Conservation (phyloP, 2,888 invertebrate species). For the Drosophila birchii region DNA sequence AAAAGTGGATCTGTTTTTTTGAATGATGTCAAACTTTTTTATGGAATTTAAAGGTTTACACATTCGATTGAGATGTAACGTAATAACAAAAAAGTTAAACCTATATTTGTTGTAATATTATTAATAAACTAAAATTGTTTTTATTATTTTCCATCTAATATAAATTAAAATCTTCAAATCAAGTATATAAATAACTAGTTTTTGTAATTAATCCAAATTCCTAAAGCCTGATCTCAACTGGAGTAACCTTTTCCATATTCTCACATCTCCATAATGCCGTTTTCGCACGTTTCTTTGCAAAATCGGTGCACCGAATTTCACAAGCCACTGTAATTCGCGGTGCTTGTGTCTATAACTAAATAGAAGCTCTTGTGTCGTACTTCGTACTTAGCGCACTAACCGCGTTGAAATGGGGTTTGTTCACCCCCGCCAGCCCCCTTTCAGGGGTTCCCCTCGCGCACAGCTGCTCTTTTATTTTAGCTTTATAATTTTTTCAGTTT, state of each 20-base stretch:
- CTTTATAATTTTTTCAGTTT: not conserved
- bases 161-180: not conserved
- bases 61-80: not conserved
- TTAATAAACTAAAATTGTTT: not conserved
- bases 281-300: conserved; percentile 20
- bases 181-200: too few relatives aligned
- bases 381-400: conserved; percentile 62
- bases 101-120: not conserved
- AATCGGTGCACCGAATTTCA: conserved; percentile 37
- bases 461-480: conserved; percentile 39
- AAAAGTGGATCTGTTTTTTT: conserved; percentile 2
- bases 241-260: conserved; percentile 11
- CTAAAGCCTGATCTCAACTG: not conserved
- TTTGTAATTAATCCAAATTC: not conserved
- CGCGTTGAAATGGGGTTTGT: conserved; percentile 67
- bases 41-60: not conserved
- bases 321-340: conserved; percentile 32
- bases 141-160: not conserved
- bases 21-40: not conserved
- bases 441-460: conserved; percentile 1
- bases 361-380: conserved; percentile 65
- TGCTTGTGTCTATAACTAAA: conserved; percentile 66
- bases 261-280: conserved; percentile 9
- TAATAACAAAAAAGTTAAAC: not conserved
- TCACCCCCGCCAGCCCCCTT: conserved; percentile 1